A percentile compares a stretch with the other conserved stretches of the same genome.
Evolutionary conservation across 2,797 vertebrate species (phyloP).

Genomic region (Ficedula albicollis): DNA sequence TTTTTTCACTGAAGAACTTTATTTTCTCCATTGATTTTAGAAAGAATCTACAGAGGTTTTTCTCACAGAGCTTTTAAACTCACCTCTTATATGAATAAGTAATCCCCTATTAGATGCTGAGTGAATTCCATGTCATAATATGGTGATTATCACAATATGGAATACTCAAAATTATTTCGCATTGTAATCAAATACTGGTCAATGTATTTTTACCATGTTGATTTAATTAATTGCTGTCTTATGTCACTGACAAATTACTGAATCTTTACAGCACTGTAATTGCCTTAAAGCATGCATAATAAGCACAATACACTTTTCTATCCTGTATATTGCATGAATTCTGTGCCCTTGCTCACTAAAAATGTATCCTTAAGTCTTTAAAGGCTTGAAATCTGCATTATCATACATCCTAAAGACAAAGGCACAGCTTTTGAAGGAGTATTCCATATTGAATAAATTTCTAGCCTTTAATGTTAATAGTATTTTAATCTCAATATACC

Average conservation of each 20-base stretch:
- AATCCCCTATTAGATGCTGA: not conserved
- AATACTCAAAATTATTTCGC: not conserved
- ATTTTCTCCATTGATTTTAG: not conserved
- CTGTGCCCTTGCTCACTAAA: not conserved
- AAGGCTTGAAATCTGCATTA: not conserved
- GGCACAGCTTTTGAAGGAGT: not conserved
- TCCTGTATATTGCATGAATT: not conserved
- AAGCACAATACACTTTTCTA: not conserved
- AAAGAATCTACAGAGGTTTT: not conserved
- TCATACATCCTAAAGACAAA: not conserved
- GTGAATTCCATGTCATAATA: not conserved
- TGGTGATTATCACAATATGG: not conserved
- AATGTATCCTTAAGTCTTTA: not conserved
- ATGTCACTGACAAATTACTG: not conserved
- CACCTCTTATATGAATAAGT: not conserved
- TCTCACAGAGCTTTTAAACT: not conserved
- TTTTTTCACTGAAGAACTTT: constrained; percentile 9
- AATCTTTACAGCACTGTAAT: not conserved
- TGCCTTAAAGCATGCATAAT: not conserved
- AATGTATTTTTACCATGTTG: not conserved
- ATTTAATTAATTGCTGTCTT: not conserved
- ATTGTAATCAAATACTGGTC: not conserved
- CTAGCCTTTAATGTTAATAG: not conserved
- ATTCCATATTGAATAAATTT: not conserved
- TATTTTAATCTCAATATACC: not conserved